Evolutionary conservation across 2,113 vertebrate species (phyloP), one percentile per base, ranked within the genome.

Genomic region (Grus americana): DNA sequence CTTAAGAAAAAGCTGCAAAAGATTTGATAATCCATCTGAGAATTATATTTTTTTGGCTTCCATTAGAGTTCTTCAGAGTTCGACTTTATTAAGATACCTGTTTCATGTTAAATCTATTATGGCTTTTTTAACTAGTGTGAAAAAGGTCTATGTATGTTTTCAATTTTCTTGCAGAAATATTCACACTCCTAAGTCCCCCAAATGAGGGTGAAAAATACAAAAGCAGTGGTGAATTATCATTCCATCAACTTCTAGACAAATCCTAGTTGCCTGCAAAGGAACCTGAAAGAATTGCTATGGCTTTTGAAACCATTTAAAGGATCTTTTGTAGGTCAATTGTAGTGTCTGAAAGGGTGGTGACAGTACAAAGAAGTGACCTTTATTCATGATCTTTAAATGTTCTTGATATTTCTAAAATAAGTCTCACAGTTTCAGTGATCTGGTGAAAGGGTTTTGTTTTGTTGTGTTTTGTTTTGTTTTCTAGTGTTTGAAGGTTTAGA

Each of bases 361-460:
- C 61, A 74, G 70, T 95, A 86, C 50, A 90, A 90, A 95, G 84
- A 62, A 86, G 42, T 92, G 89, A 95, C 90, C 85, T 95, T 97
- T 97, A 93, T 84, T 96, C 80, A 80, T 81, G 92, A 93, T 96
- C 92, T 97, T 97, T 95, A 96, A 96, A 96, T 74, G 65, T 21
- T 79, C 59, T 91, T 94, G 90, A 55, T 92, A 81, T 95, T 96
- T 96, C 65, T 93, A 93, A 96, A 96, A 68, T 55, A 95, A 67
- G 82, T 87, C 67, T 74, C 15, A 74, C 29, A 82, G 52, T 66
- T 95, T 68, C 81, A 61, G 44, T 94, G 67, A 75, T 91, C 29
- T 75, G 12, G 29, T 93, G 54, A 70, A 72, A 97, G 36, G 29
- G 72, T 57, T 96, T 83, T 86, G 40, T 87, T 72, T 79, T 54